Conservation (phyloP, 2,113 vertebrate species). For the Gallinago paraguaiae region DNA sequence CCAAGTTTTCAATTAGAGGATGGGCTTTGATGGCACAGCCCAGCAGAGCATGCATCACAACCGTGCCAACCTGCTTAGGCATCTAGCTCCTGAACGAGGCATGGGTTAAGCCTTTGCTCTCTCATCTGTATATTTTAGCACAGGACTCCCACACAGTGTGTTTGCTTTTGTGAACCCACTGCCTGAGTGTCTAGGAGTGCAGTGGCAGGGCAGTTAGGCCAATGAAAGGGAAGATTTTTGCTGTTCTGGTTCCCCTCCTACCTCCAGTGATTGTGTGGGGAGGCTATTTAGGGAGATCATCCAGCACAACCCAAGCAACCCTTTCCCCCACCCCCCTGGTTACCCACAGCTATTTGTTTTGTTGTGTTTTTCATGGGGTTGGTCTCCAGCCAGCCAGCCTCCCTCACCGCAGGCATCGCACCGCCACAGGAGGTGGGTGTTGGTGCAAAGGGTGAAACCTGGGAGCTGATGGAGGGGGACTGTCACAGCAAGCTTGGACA, state of each 20-base stretch:
- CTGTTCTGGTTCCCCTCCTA: not conserved
- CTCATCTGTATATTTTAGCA: not conserved
- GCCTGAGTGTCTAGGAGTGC: not conserved
- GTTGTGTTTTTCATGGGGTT: not conserved
- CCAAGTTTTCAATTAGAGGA: not conserved
- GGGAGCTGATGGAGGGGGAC: not conserved
- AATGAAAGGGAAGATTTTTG: not conserved
- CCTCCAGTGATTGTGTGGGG: not conserved
- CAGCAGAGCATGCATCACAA: accelerated
- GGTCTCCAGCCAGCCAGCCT: not conserved
- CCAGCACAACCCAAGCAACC: not conserved
- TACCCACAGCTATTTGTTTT: slow-evolving; percentile 43
- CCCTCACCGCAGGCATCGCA: accelerated
- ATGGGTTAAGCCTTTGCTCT: not conserved
- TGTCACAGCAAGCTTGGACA: not conserved
- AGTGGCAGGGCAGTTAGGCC: not conserved
- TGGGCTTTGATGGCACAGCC: not conserved
- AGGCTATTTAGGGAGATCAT: slow-evolving; percentile 11
- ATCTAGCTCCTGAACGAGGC: not conserved
- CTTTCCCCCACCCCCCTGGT: not conserved
- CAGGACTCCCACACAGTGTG: not conserved
- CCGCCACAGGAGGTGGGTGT: accelerated
- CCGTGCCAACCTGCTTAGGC: not conserved
- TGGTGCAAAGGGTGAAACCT: not conserved
- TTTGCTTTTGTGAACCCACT: not conserved